A percentile compares a stretch with the other conserved stretches of the same genome.
phyloP scores from a whole-genome alignment of 2,888 invertebrate species.

The Ctenicera cuprea region DNA sequence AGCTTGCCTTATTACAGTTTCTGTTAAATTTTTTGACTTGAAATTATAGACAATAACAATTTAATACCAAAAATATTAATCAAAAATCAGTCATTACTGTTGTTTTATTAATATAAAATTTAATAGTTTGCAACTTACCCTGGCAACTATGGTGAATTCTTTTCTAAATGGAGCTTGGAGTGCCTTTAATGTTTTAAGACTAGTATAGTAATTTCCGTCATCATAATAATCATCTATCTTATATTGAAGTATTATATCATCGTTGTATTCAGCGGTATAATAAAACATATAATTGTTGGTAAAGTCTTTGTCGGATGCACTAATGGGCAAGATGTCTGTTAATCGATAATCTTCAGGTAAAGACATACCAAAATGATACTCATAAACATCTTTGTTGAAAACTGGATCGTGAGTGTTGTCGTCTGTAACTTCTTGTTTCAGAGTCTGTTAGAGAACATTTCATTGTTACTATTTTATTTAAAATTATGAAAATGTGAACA shows the following conservation, averaged over 20 bases:
- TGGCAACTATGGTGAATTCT: neutral
- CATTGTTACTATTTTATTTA: too few species aligned
- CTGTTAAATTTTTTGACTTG: too few species aligned
- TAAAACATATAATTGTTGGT: conserved; percentile 11
- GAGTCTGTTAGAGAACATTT: conserved; percentile 10
- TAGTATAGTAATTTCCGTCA: neutral
- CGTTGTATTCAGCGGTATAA: conserved; percentile 12
- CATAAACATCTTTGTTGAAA: conserved; percentile 28
- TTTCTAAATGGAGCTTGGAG: conserved; percentile 1
- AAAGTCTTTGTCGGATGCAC: conserved; percentile 30
- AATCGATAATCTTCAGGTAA: conserved; percentile 30
- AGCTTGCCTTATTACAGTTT: too few species aligned
- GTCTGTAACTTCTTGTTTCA: conserved; percentile 14
- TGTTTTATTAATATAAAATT: too few species aligned
- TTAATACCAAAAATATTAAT: too few species aligned
- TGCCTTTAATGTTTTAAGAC: conserved; percentile 3
- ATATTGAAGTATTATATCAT: neutral
- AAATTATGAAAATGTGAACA: too few species aligned
- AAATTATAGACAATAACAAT: too few species aligned
- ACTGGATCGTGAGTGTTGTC: conserved; percentile 36
- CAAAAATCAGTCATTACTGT: too few species aligned
- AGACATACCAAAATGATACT: conserved; percentile 30
- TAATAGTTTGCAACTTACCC: neutral
- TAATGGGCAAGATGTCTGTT: conserved; percentile 2
- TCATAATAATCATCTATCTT: neutral